Evolutionary conservation across 1,140 invertebrate species (phyloP).

Genomic region (Drosophila guanche): DNA sequence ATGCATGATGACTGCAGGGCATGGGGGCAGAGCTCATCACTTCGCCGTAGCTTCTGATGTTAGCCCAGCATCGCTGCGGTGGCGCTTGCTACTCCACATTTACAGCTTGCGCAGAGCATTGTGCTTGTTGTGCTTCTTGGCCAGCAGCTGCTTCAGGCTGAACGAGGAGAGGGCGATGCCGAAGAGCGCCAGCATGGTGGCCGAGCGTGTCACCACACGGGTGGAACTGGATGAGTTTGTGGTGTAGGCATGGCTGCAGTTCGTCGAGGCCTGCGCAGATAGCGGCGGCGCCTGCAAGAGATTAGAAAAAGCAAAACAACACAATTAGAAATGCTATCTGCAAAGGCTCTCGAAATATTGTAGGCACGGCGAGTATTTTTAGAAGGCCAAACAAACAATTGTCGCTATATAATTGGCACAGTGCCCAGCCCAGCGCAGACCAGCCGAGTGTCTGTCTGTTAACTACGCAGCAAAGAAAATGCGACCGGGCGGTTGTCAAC

Average conservation of each 20-base stretch:
- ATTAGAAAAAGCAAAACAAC: conserved; percentile 13
- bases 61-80: conserved; percentile 1
- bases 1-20: conserved; percentile 23
- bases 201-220: conserved; percentile 85
- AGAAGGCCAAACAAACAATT: conserved; percentile 49
- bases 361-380: conserved; percentile 21
- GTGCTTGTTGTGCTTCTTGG: conserved; percentile 72
- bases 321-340: conserved; percentile 8
- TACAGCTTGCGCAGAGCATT: conserved; percentile 73
- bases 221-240: conserved; percentile 83
- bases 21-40: conserved; percentile 25
- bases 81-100: neutral
- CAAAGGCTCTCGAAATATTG: neutral
- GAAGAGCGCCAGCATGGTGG: conserved; percentile 85
- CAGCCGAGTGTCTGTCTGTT: conserved; percentile 2
- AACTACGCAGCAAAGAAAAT: conserved; percentile 55
- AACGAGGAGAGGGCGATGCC: conserved; percentile 86
- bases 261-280: conserved; percentile 59
- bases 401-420: conserved; percentile 49
- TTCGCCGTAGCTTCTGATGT: conserved; percentile 3
- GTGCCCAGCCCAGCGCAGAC: conserved; percentile 38
- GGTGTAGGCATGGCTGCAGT: conserved; percentile 66
- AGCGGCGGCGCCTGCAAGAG: conserved; percentile 52
- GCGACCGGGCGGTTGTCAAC: conserved; percentile 43
- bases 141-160: conserved; percentile 86